Percentiles rank a stretch among this genome's conserved stretches.
Conservation (phyloP, 2,888 invertebrate genomes). For the Thelaira solivaga region DNA sequence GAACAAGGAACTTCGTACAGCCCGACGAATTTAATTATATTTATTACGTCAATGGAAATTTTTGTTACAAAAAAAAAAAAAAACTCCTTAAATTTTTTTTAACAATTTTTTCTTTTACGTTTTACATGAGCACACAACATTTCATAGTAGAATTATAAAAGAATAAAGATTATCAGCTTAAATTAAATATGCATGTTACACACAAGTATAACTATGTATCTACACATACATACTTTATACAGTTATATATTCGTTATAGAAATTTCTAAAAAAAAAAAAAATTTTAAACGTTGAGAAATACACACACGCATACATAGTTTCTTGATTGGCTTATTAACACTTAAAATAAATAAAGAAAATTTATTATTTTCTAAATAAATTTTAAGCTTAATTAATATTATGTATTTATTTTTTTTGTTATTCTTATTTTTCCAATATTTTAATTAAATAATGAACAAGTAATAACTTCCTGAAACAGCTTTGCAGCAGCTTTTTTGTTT, state of each 20-base stretch:
- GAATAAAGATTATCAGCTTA: constrained; percentile 26
- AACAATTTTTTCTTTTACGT: constrained; percentile 43
- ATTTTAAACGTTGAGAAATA: background rate
- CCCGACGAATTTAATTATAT: no score
- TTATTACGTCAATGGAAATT: no score
- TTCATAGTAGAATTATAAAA: background rate
- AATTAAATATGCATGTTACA: constrained; percentile 1
- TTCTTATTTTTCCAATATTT: constrained; percentile 2
- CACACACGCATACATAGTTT: background rate
- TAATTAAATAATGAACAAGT: background rate
- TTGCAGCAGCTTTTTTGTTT: background rate
- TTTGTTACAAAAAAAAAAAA: background rate
- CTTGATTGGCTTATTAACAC: background rate
- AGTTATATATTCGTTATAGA: background rate
- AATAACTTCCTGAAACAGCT: background rate
- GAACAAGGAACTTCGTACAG: no score
- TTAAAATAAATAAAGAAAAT: constrained; percentile 11
- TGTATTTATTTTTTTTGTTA: background rate
- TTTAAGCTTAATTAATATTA: constrained; percentile 3
- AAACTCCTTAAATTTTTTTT: constrained; percentile 16
- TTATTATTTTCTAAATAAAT: constrained; percentile 9
- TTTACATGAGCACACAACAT: background rate
- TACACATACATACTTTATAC: background rate
- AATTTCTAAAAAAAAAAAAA: no score
- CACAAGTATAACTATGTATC: background rate